Percentiles rank a stretch among this genome's conserved stretches.
Evolutionary conservation across 2,113 vertebrate genomes (phyloP).

Genomic region (Falcunculus frontatus): DNA sequence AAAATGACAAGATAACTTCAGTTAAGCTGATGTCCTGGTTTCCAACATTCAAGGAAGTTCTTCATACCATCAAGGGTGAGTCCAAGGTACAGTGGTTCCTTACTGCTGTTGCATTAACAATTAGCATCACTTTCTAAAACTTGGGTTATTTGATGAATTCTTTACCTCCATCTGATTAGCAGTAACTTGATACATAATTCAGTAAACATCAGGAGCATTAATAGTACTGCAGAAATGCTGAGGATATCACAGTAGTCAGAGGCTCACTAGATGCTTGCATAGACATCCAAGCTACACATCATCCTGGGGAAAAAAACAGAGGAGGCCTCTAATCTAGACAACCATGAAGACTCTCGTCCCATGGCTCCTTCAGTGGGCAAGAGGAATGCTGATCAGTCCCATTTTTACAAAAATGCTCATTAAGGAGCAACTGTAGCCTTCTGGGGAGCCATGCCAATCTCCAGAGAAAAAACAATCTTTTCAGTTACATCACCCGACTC

Average conservation of each 20-base stretch:
- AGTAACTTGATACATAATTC: neutral
- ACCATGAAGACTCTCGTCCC: neutral
- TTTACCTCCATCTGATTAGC: neutral
- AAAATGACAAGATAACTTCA: neutral
- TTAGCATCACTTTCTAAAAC: neutral
- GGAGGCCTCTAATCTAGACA: neutral
- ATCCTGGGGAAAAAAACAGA: neutral
- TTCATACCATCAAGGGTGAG: neutral
- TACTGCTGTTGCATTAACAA: neutral
- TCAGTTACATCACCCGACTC: neutral
- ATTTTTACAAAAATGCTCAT: neutral
- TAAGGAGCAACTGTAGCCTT: neutral
- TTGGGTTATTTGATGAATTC: neutral
- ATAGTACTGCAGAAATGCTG: neutral
- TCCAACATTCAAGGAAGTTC: neutral
- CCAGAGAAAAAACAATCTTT: neutral
- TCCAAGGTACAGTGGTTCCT: neutral
- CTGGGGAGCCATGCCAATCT: accelerated
- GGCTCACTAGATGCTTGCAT: neutral
- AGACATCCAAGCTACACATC: neutral
- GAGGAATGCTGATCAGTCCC: neutral
- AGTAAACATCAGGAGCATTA: neutral
- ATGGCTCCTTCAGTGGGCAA: neutral
- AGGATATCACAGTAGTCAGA: neutral
- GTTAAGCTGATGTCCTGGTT: neutral